phyloP scores from a whole-genome alignment of 2,797 vertebrate genomes.

The Acestrorhynchus altus region DNA sequence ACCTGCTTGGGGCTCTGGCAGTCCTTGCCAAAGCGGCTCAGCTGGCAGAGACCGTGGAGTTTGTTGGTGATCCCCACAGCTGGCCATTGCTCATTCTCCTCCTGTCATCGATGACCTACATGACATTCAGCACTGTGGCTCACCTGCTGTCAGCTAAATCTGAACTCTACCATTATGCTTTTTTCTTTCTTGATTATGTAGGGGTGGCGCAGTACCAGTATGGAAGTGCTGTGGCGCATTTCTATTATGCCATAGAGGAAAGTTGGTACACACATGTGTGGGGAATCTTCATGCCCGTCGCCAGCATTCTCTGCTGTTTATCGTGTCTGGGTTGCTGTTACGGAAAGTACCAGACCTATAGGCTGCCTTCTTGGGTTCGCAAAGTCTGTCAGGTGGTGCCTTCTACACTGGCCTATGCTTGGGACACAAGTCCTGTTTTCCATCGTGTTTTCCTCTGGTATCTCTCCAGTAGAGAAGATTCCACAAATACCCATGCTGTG shows the following conservation, averaged over 20 bases:
- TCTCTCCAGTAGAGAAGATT: neutral
- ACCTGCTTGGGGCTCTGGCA: conserved; percentile 80
- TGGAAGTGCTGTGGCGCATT: conserved; percentile 86
- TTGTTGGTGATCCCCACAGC: conserved; percentile 80
- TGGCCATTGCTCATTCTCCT: conserved; percentile 86
- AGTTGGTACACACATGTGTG: conserved; percentile 70
- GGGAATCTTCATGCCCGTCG: conserved; percentile 81
- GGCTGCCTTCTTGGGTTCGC: conserved; percentile 67
- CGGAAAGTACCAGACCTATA: conserved; percentile 82
- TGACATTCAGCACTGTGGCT: conserved; percentile 81
- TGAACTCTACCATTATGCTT: conserved; percentile 84
- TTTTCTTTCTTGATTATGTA: conserved; percentile 92
- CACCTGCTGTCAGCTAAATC: conserved; percentile 89
- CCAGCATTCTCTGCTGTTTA: conserved; percentile 81
- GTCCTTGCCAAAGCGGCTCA: conserved; percentile 74
- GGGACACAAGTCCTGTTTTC: conserved; percentile 88
- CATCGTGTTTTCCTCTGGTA: conserved; percentile 74
- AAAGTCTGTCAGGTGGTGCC: conserved; percentile 87
- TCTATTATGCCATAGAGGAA: conserved; percentile 85
- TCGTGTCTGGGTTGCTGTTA: conserved; percentile 90
- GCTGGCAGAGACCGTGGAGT: conserved; percentile 79
- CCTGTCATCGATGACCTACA: conserved; percentile 81
- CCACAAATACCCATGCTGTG: conserved; percentile 58
- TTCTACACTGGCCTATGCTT: conserved; percentile 80
- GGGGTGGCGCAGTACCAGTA: conserved; percentile 92